A percentile compares a stretch with the other conserved stretches of the same genome.
Conservation (phyloP, 2,888 invertebrate genomes). For the Acronicta alni region DNA sequence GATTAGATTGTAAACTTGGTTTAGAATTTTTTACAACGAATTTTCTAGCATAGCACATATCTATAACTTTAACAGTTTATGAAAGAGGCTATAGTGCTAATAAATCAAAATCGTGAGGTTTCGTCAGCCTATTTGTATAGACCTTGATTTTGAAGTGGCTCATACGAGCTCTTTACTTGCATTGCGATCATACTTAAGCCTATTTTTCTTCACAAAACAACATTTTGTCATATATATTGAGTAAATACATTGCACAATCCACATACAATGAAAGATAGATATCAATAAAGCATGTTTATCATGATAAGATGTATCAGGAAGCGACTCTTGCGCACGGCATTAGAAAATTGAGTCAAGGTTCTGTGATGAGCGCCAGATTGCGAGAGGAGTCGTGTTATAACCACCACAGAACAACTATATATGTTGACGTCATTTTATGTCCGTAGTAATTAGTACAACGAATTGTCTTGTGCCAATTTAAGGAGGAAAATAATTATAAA, state of each 20-base stretch:
- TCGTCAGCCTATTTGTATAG: slow-evolving; percentile 1
- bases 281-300: slow-evolving; percentile 44
- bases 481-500: too few relatives aligned
- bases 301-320: slow-evolving; percentile 57
- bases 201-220: background rate
- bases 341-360: slow-evolving; percentile 57
- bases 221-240: background rate
- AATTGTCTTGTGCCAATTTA: background rate
- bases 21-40: slow-evolving; percentile 9
- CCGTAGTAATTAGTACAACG: slow-evolving; percentile 18
- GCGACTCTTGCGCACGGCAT: slow-evolving; percentile 49
- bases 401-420: background rate
- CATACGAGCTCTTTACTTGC: background rate
- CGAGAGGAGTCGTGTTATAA: slow-evolving; percentile 28
- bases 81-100: slow-evolving; percentile 10
- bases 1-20: background rate
- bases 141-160: slow-evolving; percentile 22
- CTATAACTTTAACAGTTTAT: background rate
- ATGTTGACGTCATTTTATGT: slow-evolving; percentile 8
- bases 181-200: background rate
- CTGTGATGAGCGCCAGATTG: slow-evolving; percentile 49
- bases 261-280: slow-evolving; percentile 38
- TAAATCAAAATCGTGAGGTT: slow-evolving; percentile 11
- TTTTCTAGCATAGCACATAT: slow-evolving; percentile 6
- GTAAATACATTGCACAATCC: background rate